Base-by-base conservation (phyloP, 2,888 invertebrate genomes). In the Baronia brevicornis region DNA sequence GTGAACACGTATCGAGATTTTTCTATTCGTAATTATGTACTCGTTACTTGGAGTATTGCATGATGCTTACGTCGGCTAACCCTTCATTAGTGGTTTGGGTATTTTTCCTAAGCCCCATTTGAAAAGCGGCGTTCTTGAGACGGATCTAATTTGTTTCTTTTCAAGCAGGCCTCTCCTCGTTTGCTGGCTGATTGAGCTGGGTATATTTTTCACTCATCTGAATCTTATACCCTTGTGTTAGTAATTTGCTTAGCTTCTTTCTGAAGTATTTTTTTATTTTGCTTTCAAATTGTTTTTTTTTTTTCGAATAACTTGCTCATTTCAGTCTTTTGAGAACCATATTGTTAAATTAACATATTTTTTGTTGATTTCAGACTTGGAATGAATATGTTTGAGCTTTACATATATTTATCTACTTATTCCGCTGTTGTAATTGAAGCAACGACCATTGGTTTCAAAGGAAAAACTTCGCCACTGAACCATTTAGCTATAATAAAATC, bases 111-210 rank as follows among this genome's bases (percentile, higher is more conserved):
- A 43, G 51, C 46, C 53, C 61, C 55, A 57, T 69, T 70, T 67
- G 61, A 72, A 58, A 68, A 69, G 65, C 59, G 46, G 56, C 61
- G 70, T 71, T 70, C 75, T 77, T 64, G 68, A 78, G 71, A 70
- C 67, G 66, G 62, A 71, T 77, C 77, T 75, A 78, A 79, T 79
- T 79, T 75, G 75, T 74, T 78, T 72, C 75, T 74, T 75, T 78
- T 73, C 73, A 74, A 70, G 66, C 66, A 60, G 56, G 55, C 59
- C 61, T 58, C 64, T 61, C 63, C 60, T 56, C 61, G 55, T 51
- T 60, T 48, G 51, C 50, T 39, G 41, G 58, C 60, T 74, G 74
- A 74, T 77, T 75, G 63, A 63, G 68, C 51, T 28, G 43, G 59
- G 62, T 55, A 49, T 53, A 56, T 56, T 67, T 65, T 62, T 60